Percentiles rank a stretch among this genome's conserved stretches.
Conservation (phyloP, 2,113 vertebrate species). For the Cebidichthys violaceus region DNA sequence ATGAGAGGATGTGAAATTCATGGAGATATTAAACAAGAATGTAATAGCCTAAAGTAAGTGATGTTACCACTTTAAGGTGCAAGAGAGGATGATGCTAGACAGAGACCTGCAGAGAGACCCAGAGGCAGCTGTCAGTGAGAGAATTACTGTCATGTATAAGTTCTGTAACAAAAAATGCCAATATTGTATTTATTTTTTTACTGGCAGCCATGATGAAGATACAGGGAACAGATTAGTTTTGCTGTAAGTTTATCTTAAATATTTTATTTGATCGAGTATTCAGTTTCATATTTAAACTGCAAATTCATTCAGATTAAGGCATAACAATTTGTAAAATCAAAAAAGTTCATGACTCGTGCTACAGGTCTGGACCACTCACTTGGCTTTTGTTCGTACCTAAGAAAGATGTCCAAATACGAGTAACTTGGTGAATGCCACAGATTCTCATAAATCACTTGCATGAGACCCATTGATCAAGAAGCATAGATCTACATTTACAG, state of each 20-base stretch:
- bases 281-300: conserved; percentile 9
- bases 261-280: conserved; percentile 21
- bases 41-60: too few relatives aligned
- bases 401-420: background rate
- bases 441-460: background rate
- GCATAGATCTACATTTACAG: background rate
- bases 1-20: too few relatives aligned
- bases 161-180: too few relatives aligned
- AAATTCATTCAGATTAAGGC: conserved; percentile 23
- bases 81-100: too few relatives aligned
- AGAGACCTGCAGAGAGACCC: too few relatives aligned
- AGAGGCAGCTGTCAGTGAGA: too few relatives aligned
- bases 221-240: background rate
- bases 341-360: background rate
- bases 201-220: background rate
- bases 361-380: background rate
- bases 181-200: too few relatives aligned
- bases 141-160: too few relatives aligned
- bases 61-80: too few relatives aligned
- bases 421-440: background rate
- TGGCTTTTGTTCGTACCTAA: background rate
- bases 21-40: too few relatives aligned
- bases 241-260: background rate
- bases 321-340: conserved; percentile 2
- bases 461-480: background rate